Conservation (phyloP, 1,140 invertebrate species). For the Euura lappo region DNA sequence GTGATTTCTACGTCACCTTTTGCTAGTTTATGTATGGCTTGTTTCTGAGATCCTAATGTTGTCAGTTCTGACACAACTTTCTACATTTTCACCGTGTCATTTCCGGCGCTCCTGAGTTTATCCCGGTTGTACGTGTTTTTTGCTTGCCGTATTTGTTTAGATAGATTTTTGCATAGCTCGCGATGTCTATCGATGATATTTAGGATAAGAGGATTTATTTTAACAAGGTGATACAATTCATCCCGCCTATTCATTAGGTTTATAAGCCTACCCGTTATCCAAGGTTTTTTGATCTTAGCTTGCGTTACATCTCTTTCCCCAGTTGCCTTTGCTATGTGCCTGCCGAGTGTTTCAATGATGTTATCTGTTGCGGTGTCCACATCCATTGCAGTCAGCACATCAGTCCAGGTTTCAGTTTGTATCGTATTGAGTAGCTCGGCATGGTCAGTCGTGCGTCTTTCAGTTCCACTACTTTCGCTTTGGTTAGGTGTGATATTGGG, state of each 20-base stretch:
- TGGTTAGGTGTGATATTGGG: neutral
- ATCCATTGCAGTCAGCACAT: neutral
- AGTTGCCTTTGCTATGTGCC: neutral
- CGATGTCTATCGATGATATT: no score
- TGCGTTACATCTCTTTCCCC: neutral
- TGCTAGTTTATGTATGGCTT: neutral
- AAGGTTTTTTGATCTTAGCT: neutral
- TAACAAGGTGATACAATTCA: no score
- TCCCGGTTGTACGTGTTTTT: neutral
- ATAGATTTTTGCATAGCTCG: neutral
- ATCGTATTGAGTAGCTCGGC: neutral
- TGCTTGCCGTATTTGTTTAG: neutral
- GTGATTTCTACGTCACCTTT: neutral
- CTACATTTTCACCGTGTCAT: neutral
- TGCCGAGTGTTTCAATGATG: neutral
- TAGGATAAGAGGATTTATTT: no score
- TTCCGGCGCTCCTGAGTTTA: neutral
- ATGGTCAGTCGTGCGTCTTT: neutral
- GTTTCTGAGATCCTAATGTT: neutral
- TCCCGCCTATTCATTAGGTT: neutral
- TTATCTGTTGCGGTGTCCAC: neutral
- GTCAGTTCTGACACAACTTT: neutral
- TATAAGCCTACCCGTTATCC: neutral
- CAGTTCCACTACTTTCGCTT: neutral
- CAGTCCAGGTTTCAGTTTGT: neutral